These are phyloP conservation scores for Botia almorhae DNA, from an alignment of 2,797 vertebrate genomes.

Conservation along the genomic window DNA sequence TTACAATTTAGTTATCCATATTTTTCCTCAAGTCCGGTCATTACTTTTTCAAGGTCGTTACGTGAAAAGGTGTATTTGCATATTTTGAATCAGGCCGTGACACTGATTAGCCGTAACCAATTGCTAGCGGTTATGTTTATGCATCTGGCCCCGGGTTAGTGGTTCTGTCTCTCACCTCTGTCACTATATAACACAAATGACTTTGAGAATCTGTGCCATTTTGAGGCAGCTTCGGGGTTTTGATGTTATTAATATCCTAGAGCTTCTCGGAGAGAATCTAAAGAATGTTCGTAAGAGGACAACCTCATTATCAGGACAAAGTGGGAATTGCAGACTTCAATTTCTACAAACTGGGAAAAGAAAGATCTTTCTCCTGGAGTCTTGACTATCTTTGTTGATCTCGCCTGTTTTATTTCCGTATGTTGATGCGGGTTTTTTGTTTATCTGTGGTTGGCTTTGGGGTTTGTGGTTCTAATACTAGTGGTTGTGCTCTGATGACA, in stretches of 20 bases:
- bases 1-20: background rate
- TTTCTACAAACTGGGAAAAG: no score
- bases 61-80: no score
- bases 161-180: constrained; percentile 16
- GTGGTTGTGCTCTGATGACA: background rate
- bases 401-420: background rate
- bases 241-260: constrained; percentile 55
- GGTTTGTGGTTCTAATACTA: background rate
- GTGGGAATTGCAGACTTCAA: background rate
- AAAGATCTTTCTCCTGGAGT: background rate
- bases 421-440: background rate
- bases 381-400: background rate
- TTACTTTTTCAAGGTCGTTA: no score
- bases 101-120: no score
- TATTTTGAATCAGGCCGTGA: background rate
- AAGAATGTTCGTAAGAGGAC: constrained; percentile 27
- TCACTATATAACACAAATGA: background rate
- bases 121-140: background rate
- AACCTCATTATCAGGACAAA: constrained; percentile 44
- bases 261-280: constrained; percentile 37
- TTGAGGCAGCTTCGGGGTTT: constrained; percentile 17
- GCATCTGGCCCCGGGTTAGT: background rate
- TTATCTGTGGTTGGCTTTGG: background rate
- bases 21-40: background rate
- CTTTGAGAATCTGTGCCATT: constrained; percentile 1